Evolutionary conservation across 2,797 vertebrate species (phyloP), one percentile per base, ranked within the genome.

Genomic region (Limosa lapponica): DNA sequence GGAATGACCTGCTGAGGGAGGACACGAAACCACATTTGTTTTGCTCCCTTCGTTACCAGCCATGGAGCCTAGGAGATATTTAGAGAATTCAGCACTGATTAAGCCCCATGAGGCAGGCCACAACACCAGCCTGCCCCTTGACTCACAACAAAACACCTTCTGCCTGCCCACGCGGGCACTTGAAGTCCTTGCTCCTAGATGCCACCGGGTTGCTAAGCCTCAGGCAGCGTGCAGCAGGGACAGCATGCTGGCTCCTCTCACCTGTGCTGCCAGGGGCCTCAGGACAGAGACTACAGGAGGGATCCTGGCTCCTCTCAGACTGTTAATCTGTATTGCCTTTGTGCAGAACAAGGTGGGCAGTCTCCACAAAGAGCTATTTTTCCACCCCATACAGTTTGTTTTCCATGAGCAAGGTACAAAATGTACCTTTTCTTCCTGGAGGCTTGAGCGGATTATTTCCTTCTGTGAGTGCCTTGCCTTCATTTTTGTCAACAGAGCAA

Each of bases 211-310:
- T 88, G 52, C 59, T 34, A 16, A 52, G 46, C 46, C 10, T 2
- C 44, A 32, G 55, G 71, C 51, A 70, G 55, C 36, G 10, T 0
- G 0, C 18, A 37, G n/a, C 32, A 36, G 25, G 37, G 43, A 75
- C 41, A 54, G 62, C 23, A 20, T 7, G n/a, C 62, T 62, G 46
- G 27, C 30, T 93, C 22, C 79, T 75, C 51, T 72, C 24, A 46
- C 25, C 54, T 48, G 0, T 0, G 0, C 14, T 28, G 27, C 32
- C 57, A 72, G 30, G 24, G 8, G 1, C 65, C 6, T 36, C 4
- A 2, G 57, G 34, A 61, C 12, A 49, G 34, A 65, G 19, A 62
- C 16, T 7, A 15, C 39, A 37, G 34, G 7, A 93, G 16, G 12
- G 13, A 61, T 43, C 24, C 37, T 8, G 5, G 17, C 30, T 39